Conservation (phyloP, 2,888 invertebrate species). For the Aspidiotus rigidus region DNA sequence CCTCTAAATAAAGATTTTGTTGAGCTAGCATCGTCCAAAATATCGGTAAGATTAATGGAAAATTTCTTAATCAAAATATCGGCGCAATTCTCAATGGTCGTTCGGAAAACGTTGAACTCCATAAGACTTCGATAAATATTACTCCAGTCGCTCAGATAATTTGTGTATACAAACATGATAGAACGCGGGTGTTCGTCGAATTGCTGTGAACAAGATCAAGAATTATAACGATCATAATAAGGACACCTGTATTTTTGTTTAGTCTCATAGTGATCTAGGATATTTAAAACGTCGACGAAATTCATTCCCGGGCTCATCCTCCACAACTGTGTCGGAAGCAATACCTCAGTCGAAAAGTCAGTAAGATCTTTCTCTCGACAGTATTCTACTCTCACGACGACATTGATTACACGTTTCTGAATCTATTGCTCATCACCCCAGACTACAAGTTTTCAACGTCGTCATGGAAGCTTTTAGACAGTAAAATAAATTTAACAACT, state of each 20-base stretch:
- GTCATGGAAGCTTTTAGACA: no score
- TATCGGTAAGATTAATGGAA: not conserved
- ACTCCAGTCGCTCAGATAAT: not conserved
- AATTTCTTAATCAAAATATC: not conserved
- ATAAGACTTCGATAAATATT: slow-evolving; percentile 9
- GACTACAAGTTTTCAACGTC: no score
- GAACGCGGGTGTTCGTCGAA: not conserved
- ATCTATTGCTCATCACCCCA: no score
- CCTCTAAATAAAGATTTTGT: not conserved
- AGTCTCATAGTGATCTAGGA: not conserved
- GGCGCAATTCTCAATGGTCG: not conserved
- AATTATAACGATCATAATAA: not conserved
- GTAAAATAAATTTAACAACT: no score
- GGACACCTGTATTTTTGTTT: not conserved
- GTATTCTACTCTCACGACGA: no score
- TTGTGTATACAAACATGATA: slow-evolving; percentile 2
- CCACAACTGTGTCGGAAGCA: no score
- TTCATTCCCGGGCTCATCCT: no score
- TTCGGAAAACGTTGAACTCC: slow-evolving; percentile 7
- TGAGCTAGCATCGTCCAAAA: not conserved
- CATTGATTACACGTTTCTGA: no score
- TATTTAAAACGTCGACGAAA: no score
- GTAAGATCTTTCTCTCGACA: no score
- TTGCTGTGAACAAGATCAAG: not conserved
- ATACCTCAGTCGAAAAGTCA: no score